Conservation (phyloP, 92 coral and sea anemone species). For the Porites rus region DNA sequence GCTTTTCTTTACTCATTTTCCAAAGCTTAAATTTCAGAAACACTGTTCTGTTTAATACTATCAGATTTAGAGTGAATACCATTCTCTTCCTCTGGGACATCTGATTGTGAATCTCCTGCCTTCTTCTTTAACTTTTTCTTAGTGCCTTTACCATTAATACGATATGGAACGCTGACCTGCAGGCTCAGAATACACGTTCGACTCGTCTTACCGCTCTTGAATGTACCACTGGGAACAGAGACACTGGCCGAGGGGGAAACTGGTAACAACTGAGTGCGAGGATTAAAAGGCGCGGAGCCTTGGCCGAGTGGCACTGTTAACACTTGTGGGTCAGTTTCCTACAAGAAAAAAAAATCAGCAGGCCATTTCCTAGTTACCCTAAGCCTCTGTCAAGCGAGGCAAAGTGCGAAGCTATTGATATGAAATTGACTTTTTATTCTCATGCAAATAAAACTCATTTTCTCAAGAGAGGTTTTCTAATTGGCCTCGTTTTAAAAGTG, state of each 20-base stretch:
- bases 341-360: constrained; percentile 8
- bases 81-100: constrained; percentile 29
- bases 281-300: constrained; percentile 94
- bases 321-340: constrained; percentile 90
- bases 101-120: constrained; percentile 27
- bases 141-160: constrained; percentile 59
- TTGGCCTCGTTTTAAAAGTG: too few relatives aligned
- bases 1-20: not conserved
- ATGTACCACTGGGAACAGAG: constrained; percentile 82
- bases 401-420: too few relatives aligned
- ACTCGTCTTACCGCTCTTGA: constrained; percentile 76
- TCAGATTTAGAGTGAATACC: not conserved
- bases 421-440: too few relatives aligned
- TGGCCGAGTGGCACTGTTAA: constrained; percentile 88
- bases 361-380: too few relatives aligned
- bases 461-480: too few relatives aligned
- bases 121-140: constrained; percentile 63
- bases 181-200: constrained; percentile 90
- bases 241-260: constrained; percentile 84
- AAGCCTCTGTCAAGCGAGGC: too few relatives aligned
- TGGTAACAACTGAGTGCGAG: constrained; percentile 91
- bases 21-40: too few relatives aligned
- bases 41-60: too few relatives aligned
- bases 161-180: constrained; percentile 91
- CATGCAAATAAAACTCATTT: too few relatives aligned